Conservation (phyloP, 2,888 invertebrate genomes). For the Coleophora flavipennella region DNA sequence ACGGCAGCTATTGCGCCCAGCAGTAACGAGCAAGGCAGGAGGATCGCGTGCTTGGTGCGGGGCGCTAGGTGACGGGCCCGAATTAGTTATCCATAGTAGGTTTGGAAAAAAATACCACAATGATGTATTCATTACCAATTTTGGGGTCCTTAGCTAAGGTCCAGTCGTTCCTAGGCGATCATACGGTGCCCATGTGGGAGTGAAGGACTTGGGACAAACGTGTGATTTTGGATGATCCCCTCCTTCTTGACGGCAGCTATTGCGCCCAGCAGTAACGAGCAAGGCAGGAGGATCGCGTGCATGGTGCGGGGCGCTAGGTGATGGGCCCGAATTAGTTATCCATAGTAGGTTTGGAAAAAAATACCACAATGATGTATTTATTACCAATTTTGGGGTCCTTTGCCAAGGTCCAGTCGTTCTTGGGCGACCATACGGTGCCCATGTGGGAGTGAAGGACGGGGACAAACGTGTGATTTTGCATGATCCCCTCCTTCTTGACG, state of each 20-base stretch:
- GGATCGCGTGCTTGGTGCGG: conserved; percentile 39
- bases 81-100: too few species aligned
- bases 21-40: conserved; percentile 35
- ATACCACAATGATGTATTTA: too few species aligned
- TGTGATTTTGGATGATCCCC: background rate
- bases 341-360: too few species aligned
- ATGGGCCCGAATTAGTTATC: conserved; percentile 38
- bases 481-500: conserved; percentile 36
- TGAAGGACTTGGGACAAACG: conserved; percentile 23
- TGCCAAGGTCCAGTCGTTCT: conserved; percentile 27
- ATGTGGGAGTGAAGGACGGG: conserved; percentile 23
- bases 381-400: conserved; percentile 44
- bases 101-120: too few species aligned
- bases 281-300: conserved; percentile 40
- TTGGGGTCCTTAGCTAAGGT: conserved; percentile 35
- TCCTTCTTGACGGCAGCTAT: conserved; percentile 42
- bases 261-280: conserved; percentile 37
- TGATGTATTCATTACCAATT: too few species aligned
- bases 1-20: conserved; percentile 35
- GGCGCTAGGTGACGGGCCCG: conserved; percentile 35
- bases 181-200: conserved; percentile 26
- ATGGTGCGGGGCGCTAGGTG: conserved; percentile 39
- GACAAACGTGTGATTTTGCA: conserved; percentile 17
- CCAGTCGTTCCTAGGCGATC: conserved; percentile 33
- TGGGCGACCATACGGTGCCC: conserved; percentile 30